Percentiles rank a stretch among this genome's conserved stretches.
phyloP scores from a whole-genome alignment of 2,797 vertebrate genomes.

The Parotocinclus haroldoi region DNA sequence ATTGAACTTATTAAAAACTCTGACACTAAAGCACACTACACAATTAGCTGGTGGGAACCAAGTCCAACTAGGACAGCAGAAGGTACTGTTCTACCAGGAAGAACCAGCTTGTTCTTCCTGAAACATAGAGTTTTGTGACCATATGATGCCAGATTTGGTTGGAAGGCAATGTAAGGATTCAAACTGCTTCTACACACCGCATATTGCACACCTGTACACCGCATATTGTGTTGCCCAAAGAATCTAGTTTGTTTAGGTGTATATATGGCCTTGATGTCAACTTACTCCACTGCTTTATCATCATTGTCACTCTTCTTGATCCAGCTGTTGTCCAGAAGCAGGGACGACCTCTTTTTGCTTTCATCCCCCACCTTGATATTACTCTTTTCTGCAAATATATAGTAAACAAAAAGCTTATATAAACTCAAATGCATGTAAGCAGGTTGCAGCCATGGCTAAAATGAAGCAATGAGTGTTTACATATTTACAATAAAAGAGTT shows the following conservation, averaged over 20 bases:
- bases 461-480: not conserved
- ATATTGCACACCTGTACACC: too few species aligned
- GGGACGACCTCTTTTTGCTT: slow-evolving; percentile 70
- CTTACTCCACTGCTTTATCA: slow-evolving; percentile 71
- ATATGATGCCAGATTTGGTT: too few species aligned
- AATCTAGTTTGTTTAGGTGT: too few species aligned
- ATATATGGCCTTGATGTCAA: too few species aligned
- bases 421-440: not conserved
- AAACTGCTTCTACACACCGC: too few species aligned
- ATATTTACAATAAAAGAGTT: too few species aligned
- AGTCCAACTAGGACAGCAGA: too few species aligned
- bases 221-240: too few species aligned
- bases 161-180: too few species aligned
- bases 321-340: slow-evolving; percentile 89
- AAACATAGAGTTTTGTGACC: too few species aligned
- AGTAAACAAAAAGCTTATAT: not conserved
- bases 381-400: slow-evolving; percentile 44
- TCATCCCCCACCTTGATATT: slow-evolving; percentile 64
- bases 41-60: not conserved
- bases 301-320: slow-evolving; percentile 79
- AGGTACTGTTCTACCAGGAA: too few species aligned
- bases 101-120: too few species aligned
- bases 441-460: not conserved
- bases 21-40: not conserved
- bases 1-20: not conserved